Conservation (phyloP, 2,888 invertebrate genomes). For the Melikaiella ostensackeni region DNA sequence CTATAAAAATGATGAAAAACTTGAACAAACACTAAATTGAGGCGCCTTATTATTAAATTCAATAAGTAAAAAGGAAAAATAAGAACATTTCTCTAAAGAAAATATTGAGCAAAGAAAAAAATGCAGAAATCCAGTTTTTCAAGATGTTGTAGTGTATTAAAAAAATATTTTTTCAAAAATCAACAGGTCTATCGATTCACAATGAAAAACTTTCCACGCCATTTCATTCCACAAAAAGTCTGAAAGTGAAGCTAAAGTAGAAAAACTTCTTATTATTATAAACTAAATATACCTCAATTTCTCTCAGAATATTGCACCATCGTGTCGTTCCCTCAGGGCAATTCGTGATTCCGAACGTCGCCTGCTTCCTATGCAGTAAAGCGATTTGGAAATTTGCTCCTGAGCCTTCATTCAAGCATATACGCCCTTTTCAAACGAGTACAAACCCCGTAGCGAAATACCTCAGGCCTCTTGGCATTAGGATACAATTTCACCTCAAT, state of each 20-base stretch:
- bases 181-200: no score
- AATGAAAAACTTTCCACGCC: no score
- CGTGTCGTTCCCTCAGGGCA: not conserved
- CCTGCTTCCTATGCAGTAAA: not conserved
- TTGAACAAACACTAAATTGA: no score
- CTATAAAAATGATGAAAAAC: no score
- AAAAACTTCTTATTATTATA: not conserved
- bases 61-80: no score
- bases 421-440: not conserved
- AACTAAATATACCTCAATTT: slow-evolving; percentile 16
- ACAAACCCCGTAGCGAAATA: not conserved
- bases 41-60: no score
- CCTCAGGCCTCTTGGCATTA: not conserved
- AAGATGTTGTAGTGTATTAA: no score
- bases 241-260: not conserved
- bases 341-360: slow-evolving; percentile 1
- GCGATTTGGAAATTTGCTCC: slow-evolving; percentile 19
- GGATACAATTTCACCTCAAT: slow-evolving; percentile 12
- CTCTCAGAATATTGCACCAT: slow-evolving; percentile 2
- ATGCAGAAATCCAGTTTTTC: no score
- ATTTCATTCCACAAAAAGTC: not conserved
- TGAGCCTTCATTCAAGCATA: not conserved
- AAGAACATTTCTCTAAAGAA: no score
- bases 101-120: no score
- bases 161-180: no score